Base-by-base conservation (phyloP, 2,113 vertebrate genomes). In the Fulmarus glacialis region DNA sequence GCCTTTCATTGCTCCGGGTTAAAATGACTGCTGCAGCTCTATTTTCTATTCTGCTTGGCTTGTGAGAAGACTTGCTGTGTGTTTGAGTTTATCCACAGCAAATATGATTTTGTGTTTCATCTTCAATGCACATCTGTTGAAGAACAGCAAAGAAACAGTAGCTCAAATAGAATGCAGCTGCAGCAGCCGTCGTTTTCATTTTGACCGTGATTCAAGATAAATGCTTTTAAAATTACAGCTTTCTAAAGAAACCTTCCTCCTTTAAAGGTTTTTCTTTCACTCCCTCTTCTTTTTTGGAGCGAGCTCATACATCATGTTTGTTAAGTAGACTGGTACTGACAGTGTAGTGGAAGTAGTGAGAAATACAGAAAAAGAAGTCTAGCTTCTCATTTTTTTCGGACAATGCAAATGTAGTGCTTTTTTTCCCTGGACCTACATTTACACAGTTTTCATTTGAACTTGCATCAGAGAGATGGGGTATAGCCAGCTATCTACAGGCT, bases 91-190 rank as follows among this genome's bases (percentile, higher is more conserved):
- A 96, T 85, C 80, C 71, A 24, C 66, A 75, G 93, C 77, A 95
- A 95, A 93, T 86, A 89, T 32, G 80, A 78, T 93, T 94, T 90
- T 93, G 43, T 90, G 66, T 97, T 96, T 96, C 82, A 88, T 96
- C 86, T 93, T 96, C 74, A 73, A 22, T 90, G 70, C 80, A 94
- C 95, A 96, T 97, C 96, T 98, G 96, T 94, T 95, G 92, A 90
- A 87, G 91, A 86, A 67, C 36, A 79, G 86, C 77, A 79, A 84
- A 83, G 89, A 78, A 89, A 77, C 81, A 96, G 93, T 88, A 73
- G 74, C 91, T 93, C 67, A 91, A 97, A 93, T 93, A 96, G 94
- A 75, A 67, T 93, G 93, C 95, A 96, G 96, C 97, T 97, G 97
- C 95, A 82, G 64, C 89, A 91, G 71, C 75, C 9, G 0, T 94